phyloP scores from a whole-genome alignment of 2,113 vertebrate species.

The Isurus oxyrinchus region DNA sequence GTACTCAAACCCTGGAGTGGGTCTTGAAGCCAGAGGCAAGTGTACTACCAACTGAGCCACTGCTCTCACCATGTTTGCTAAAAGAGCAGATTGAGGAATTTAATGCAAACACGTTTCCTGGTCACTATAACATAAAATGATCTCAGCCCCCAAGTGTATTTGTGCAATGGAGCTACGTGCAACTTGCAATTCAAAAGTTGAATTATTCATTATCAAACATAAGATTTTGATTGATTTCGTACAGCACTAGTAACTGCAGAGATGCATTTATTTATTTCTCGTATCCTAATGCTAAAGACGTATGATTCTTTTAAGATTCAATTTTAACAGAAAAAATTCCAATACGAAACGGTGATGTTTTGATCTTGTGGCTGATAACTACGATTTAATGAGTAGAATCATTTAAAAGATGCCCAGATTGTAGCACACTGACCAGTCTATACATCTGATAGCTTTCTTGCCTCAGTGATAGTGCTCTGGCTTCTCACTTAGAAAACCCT shows the following conservation, averaged over 20 bases:
- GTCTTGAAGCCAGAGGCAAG: background rate
- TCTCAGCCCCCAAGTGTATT: background rate
- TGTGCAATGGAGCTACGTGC: background rate
- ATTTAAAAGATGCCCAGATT: background rate
- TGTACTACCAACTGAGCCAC: background rate
- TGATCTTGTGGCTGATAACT: background rate
- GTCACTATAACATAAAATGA: background rate
- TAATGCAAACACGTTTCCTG: background rate
- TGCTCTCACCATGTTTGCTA: background rate
- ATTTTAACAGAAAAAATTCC: background rate
- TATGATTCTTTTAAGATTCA: background rate
- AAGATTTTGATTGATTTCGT: conserved; percentile 13
- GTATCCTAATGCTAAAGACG: background rate
- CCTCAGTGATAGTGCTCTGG: background rate
- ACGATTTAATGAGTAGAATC: background rate
- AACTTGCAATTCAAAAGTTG: background rate
- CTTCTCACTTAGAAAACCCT: too few species aligned
- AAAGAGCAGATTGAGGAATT: background rate
- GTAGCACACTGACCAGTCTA: background rate
- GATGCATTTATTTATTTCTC: background rate
- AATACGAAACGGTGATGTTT: background rate
- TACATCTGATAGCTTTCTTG: background rate
- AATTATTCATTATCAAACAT: conserved; percentile 24
- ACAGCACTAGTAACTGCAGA: background rate
- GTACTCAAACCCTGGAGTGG: too few species aligned